Evolutionary conservation across 1,140 invertebrate species (phyloP), one percentile per base, ranked within the genome.

Genomic region (Colletes gigas): DNA sequence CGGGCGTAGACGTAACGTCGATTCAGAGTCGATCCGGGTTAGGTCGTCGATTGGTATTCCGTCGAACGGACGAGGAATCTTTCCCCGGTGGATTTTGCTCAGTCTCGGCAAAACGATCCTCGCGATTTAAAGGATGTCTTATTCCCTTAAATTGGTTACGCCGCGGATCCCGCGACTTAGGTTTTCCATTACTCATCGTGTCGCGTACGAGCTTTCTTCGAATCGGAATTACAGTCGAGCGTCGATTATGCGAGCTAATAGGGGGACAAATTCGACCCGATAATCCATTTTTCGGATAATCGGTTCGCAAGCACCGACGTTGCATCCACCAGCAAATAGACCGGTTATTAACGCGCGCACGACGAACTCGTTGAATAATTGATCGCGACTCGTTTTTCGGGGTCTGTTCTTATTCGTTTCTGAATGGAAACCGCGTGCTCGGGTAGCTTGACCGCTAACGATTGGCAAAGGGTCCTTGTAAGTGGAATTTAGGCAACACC

Each of bases 1-100:
- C n/a, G 14, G 9, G 19, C n/a, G 30, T 15, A 4, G 30, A 71
- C 41, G 39, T 30, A 68, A 50, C 52, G 73, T 76, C 73, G 62
- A 65, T 39, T 44, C 47, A 12, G 52, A 19, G 30, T 54, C 39
- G 50, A 55, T n/a, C 12, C 5, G 47, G 17, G 60, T 41, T 39
- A 15, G 30, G 12, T 0, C 15, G 41, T 72, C 44, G 21, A 74
- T 52, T 50, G 41, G 41, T 75, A 30, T 47, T 14, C 52, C 62
- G 44, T 30, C 41, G 17, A 19, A 39, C 8, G 17, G 19, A 9
- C 41, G 44, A 0, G 5, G 8, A 44, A 44, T 17, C n/a, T 30
- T 74, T 17, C n/a, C 52, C 9, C 41, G 5, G 7, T 9, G 71
- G 14, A 63, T 57, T 41, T 70, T 30, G 15, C 68, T 70, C 17